Base-by-base conservation (phyloP, 2,888 invertebrate species). In the Zaprionus obscuricornis region DNA sequence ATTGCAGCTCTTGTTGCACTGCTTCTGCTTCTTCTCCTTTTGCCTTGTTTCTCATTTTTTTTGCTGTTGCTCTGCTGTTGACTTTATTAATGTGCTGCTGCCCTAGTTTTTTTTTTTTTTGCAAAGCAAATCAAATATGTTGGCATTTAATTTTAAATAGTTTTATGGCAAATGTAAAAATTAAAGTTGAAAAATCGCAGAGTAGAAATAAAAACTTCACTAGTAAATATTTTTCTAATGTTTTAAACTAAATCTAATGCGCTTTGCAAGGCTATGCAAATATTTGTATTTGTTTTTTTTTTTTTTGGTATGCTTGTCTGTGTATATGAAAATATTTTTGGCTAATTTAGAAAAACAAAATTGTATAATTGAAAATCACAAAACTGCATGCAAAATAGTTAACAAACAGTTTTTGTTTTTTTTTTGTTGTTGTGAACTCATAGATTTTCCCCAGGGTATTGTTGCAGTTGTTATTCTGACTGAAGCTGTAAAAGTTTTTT, bases 311-410 rank as follows among this genome's bases (percentile, higher is more conserved):
- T 39, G 22, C 33, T 18, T 34, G 43, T 62, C 31, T 36, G 47
- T 42, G 52, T 51, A 26, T 29, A 52, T 54, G 24, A 58, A 24
- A 29, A 31, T 54, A 26, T 59, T 66, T 74, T 59, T n/a, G 55
- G 59, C 57, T 69, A 62, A 63, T 71, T 54, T 57, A 27, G 13
- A 22, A 40, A 50, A 31, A 46, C 49, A 56, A 26, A 54, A 51
- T 45, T 50, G 39, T 42, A 47, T 54, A 60, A 58, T 68, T 56
- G 52, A 60, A 52, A 56, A 57, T 72, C 55, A 42, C 50, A 66
- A 72, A 55, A n/a, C n/a, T 52, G 58, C 54, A 60, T 43, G 59
- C 58, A 52, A 70, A 72, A 66, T 74, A 46, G 46, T 76, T 68
- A 52, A 42, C 22, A 60, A 54, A 33, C 57, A 63, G 62, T 63